Percentiles rank a stretch among this genome's conserved stretches.
Conservation (phyloP, 2,113 vertebrate species). For the Hirundichthys speculiger region DNA sequence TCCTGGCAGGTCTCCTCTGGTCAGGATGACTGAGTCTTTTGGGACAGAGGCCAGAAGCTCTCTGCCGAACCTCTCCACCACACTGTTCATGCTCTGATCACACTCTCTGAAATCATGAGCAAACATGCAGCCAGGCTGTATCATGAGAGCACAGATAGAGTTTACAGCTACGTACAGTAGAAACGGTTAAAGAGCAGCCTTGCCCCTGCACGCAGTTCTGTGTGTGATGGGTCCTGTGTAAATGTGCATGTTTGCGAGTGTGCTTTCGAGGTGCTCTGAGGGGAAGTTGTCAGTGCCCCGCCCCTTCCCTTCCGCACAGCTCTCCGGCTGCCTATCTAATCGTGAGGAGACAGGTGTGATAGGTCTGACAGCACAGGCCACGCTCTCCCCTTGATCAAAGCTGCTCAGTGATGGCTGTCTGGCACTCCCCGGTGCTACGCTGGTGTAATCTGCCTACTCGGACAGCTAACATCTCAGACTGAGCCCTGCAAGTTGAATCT, state of each 20-base stretch:
- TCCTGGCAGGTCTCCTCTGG: slow-evolving; percentile 94
- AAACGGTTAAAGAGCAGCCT: slow-evolving; percentile 22
- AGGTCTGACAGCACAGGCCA: slow-evolving; percentile 77
- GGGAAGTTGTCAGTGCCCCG: slow-evolving; percentile 74
- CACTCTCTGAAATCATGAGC: slow-evolving; percentile 79
- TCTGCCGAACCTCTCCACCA: slow-evolving; percentile 90
- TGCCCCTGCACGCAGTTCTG: slow-evolving; percentile 17
- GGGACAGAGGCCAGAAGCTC: slow-evolving; percentile 90
- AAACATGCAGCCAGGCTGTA: slow-evolving; percentile 12
- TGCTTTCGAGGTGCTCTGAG: slow-evolving; percentile 66
- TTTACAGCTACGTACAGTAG: not conserved
- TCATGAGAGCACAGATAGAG: not conserved
- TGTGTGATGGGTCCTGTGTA: slow-evolving; percentile 21
- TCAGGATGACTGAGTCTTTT: slow-evolving; percentile 85
- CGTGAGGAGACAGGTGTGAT: slow-evolving; percentile 74
- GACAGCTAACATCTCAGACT: slow-evolving; percentile 77
- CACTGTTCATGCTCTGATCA: slow-evolving; percentile 88
- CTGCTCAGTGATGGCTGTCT: slow-evolving; percentile 76
- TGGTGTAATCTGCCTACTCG: slow-evolving; percentile 81
- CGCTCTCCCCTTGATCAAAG: slow-evolving; percentile 81
- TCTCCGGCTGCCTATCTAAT: slow-evolving; percentile 74
- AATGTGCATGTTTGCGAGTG: slow-evolving; percentile 40
- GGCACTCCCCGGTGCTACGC: slow-evolving; percentile 68
- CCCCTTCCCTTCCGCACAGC: slow-evolving; percentile 55
- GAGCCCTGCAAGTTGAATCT: slow-evolving; percentile 72